Conservation (phyloP, 2,113 vertebrate species). For the Amblyornis subalaris region DNA sequence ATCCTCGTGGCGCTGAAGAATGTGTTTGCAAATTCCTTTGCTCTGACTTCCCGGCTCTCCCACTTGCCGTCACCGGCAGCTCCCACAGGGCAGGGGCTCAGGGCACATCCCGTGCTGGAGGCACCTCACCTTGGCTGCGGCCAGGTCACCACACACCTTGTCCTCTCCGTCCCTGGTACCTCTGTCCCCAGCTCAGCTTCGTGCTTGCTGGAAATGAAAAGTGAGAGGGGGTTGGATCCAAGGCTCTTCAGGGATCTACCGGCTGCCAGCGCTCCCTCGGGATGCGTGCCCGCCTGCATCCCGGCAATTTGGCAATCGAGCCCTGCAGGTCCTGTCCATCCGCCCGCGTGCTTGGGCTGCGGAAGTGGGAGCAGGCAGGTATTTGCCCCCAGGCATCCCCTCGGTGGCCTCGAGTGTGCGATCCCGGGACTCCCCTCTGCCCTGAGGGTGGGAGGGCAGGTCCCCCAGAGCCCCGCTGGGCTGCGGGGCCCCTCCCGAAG, state of each 20-base stretch:
- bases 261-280: background rate
- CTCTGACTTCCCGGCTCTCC: constrained; percentile 47
- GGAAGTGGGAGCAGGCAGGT: background rate
- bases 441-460: background rate
- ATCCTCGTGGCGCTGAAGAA: constrained; percentile 44
- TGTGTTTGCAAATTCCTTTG: constrained; percentile 65
- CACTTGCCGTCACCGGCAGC: background rate
- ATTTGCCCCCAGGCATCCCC: background rate
- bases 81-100: background rate
- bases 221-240: background rate
- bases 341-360: background rate
- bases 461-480: rapidly evolving
- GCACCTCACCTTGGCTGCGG: background rate
- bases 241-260: background rate
- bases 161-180: background rate
- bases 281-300: background rate
- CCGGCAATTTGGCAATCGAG: background rate
- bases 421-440: background rate
- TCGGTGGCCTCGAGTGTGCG: rapidly evolving
- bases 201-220: constrained; percentile 47
- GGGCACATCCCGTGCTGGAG: background rate
- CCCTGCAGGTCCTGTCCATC: constrained; percentile 1
- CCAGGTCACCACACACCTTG: background rate
- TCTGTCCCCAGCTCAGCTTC: constrained; percentile 11
- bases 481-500: background rate